A percentile compares a stretch with the other conserved stretches of the same genome.
Conservation (phyloP, 2,888 invertebrate genomes). For the Candidula unifasciata region DNA sequence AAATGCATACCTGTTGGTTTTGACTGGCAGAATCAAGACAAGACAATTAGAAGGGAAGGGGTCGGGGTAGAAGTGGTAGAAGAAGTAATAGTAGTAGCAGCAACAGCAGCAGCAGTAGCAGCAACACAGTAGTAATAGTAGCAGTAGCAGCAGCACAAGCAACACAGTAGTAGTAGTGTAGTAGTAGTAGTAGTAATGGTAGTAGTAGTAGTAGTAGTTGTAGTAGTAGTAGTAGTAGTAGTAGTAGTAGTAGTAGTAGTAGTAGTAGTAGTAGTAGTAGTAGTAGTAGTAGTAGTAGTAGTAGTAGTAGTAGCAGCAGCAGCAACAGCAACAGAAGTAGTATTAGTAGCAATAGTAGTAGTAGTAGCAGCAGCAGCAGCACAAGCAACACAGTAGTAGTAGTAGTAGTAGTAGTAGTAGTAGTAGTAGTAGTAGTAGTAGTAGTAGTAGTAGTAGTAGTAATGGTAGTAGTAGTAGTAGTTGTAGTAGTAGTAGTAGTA, state of each 20-base stretch:
- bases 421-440: conserved; percentile 37
- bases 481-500: neutral
- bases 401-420: conserved; percentile 30
- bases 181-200: neutral
- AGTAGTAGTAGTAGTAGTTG: conserved; percentile 11
- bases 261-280: conserved; percentile 23
- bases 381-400: too few species aligned
- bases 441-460: conserved; percentile 18
- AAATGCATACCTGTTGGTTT: too few species aligned
- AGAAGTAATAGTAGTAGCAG: neutral
- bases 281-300: conserved; percentile 19
- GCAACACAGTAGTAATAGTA: neutral
- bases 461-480: conserved; percentile 11
- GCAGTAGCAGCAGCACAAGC: neutral
- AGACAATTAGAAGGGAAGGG: too few species aligned
- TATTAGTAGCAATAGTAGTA: conserved; percentile 28
- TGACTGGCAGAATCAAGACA: too few species aligned
- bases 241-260: conserved; percentile 12
- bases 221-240: conserved; percentile 30
- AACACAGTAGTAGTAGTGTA: neutral
- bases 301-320: neutral
- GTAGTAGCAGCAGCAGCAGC: conserved; percentile 19
- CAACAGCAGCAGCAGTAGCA: neutral
- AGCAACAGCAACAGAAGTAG: neutral
- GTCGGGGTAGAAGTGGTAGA: conserved; percentile 8